Percentiles rank a stretch among this genome's conserved stretches.
Conservation (phyloP, 30 jellyfish, hydroid and myxozoan genomes). For the Hydra vulgaris region DNA sequence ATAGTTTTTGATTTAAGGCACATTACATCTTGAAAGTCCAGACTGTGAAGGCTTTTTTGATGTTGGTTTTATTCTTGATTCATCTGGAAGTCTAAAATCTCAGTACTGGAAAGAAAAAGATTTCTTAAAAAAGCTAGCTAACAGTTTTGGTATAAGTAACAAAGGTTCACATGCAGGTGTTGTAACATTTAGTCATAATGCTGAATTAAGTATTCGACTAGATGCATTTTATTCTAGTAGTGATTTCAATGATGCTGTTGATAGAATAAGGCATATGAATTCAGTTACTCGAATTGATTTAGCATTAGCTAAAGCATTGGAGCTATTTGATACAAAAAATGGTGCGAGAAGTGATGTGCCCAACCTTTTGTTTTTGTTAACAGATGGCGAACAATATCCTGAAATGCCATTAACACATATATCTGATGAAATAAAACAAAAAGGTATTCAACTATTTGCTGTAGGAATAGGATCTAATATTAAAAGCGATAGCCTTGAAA, state of each 20-base stretch:
- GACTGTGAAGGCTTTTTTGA: constrained; percentile 30
- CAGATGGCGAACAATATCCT: constrained; percentile 42
- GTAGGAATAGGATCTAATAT: constrained; percentile 61
- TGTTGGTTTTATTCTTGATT: constrained; percentile 72
- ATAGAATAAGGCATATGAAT: constrained; percentile 41
- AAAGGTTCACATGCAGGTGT: constrained; percentile 66
- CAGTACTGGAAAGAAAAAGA: constrained; percentile 55
- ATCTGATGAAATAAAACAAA: constrained; percentile 37
- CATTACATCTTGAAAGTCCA: neutral
- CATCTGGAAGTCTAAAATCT: constrained; percentile 70
- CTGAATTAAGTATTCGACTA: constrained; percentile 49
- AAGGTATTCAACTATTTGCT: constrained; percentile 42
- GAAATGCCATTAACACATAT: constrained; percentile 26
- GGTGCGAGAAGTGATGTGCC: constrained; percentile 64
- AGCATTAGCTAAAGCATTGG: constrained; percentile 46
- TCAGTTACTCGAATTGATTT: constrained; percentile 55
- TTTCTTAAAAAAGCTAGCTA: constrained; percentile 41
- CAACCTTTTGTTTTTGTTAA: constrained; percentile 36
- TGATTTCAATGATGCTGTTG: constrained; percentile 57
- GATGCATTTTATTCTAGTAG: constrained; percentile 10
- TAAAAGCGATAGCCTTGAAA: constrained; percentile 27
- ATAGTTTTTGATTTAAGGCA: neutral
- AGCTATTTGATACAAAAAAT: constrained; percentile 8
- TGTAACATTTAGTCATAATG: constrained; percentile 55
- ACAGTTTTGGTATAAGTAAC: constrained; percentile 37